Base-by-base conservation (phyloP, 1,140 invertebrate species). In the Frieseomelitta varia region DNA sequence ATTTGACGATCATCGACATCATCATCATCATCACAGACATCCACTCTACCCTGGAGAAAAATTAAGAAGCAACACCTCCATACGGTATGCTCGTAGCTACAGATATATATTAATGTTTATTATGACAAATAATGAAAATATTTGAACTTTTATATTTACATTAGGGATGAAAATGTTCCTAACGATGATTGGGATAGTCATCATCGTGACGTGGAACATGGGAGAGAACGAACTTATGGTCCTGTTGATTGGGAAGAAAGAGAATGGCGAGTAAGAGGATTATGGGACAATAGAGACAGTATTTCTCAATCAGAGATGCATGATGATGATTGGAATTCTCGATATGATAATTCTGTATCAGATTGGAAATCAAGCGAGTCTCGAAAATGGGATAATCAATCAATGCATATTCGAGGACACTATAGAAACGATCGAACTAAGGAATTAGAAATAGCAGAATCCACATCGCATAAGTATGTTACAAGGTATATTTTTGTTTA, bases 321-420 rank as follows among this genome's bases (percentile, higher is more conserved):
- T 51, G 94, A 95, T 8, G 94, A 95, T 61, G 93, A 94, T 3
- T 95, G 94, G 94, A 78, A 91, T 47, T 87, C 91, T n/a, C 81
- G 92, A 53, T 95, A 95, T 65, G 93, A 94, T 56, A 92, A 89
- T 90, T 88, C 93, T 24, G 91, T 94, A 69, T 51, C 91, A 14
- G 94, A 95, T 53, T 95, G 94, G 94, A 95, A 95, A 79, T 80
- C 94, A 2, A 93, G 85, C 51, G 94, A 95, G 55, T 65, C 91
- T 0, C 90, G 94, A 61, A 95, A 95, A 79, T 95, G 94, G 94
- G 94, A 95, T 77, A 94, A 91, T 86, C 93, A 93, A 39, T 81
- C 91, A 12, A 84, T 93, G 4, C 94, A 94, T 81, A 83, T 94
- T 73, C 90, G 94, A 8, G 88, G 91, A 21, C 90, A 92, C n/a